Base-by-base conservation (phyloP, 2,888 invertebrate species). In the Julus scanicus region DNA sequence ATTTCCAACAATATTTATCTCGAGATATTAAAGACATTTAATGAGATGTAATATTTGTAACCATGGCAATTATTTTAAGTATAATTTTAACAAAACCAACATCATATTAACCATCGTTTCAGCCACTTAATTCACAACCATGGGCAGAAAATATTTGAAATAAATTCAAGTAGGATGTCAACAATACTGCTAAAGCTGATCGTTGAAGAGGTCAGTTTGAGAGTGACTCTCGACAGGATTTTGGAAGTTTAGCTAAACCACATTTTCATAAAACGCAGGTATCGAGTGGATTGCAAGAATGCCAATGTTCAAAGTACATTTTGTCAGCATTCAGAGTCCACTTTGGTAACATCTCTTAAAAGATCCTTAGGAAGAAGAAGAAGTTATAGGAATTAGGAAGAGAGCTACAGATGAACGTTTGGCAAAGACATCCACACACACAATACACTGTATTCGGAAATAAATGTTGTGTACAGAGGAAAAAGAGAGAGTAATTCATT, bases 361-460 rank as follows among this genome's bases (percentile, higher is more conserved):
- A 29, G 71, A 71, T 71, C 71, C 71, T 71, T 71, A 71, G 29
- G 29, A 29, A 9, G 71, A 71, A 44, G 44, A 8, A 44, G 71
- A 71, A 71, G 71, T 71, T n/a, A n/a, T n/a, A 29, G 71, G 71
- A 71, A 71, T 71, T 71, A 71, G 29, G 71, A 71, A 11, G 29
- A 71, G n/a, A 11, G 29, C 29, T 71, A 8, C 29, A 44, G 5
- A 15, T 13, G 15, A 29, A 11, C 29, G 71, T 20, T 29, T 63
- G 63, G 63, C 63, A 63, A 63, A 63, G 71, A 29, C 71, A 63
- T 11, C 6, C 4, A 15, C 53, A 44, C 44, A 44, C 44, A n/a
- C 57, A n/a, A 17, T n/a, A n/a, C n/a, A 71, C 29, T 8, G 29
- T 29, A 29, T 29, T 9, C 29, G 29, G 29, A 29, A 71, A 71